Evolutionary conservation across 2,113 vertebrate genomes (phyloP).

Genomic region (Sorex fumeus): DNA sequence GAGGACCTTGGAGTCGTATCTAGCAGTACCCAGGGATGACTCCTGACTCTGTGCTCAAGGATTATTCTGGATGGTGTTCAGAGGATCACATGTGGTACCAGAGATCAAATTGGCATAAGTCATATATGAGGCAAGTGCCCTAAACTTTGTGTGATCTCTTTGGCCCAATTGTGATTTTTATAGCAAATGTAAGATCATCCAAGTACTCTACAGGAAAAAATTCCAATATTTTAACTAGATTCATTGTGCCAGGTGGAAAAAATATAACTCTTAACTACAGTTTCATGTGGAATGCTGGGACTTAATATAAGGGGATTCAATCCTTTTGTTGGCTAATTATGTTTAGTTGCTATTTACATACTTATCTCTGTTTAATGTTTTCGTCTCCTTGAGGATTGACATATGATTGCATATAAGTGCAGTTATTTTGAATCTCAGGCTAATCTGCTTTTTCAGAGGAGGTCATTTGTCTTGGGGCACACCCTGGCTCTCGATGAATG

Average conservation of each 20-base stretch:
- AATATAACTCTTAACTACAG: not conserved
- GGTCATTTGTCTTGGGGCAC: not conserved
- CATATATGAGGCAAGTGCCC: too few species aligned
- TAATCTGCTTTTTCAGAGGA: not conserved
- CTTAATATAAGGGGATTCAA: not conserved
- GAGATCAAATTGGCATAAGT: too few species aligned
- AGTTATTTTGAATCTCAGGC: not conserved
- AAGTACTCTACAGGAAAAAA: not conserved
- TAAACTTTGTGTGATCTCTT: too few species aligned
- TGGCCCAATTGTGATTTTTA: not conserved
- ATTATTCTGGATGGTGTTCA: too few species aligned
- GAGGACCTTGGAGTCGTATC: too few species aligned
- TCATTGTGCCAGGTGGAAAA: not conserved
- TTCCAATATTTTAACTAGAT: not conserved
- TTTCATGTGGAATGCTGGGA: not conserved
- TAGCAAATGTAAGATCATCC: not conserved
- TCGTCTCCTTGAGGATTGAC: not conserved
- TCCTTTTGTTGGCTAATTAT: not conserved
- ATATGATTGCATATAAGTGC: not conserved
- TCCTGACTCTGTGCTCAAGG: too few species aligned
- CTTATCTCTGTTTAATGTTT: not conserved
- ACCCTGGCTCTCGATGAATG: not conserved
- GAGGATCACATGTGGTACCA: too few species aligned
- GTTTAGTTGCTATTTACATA: not conserved
- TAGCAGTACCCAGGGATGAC: too few species aligned